Conservation (phyloP, 2,113 vertebrate species). For the Pseudonaja textilis region DNA sequence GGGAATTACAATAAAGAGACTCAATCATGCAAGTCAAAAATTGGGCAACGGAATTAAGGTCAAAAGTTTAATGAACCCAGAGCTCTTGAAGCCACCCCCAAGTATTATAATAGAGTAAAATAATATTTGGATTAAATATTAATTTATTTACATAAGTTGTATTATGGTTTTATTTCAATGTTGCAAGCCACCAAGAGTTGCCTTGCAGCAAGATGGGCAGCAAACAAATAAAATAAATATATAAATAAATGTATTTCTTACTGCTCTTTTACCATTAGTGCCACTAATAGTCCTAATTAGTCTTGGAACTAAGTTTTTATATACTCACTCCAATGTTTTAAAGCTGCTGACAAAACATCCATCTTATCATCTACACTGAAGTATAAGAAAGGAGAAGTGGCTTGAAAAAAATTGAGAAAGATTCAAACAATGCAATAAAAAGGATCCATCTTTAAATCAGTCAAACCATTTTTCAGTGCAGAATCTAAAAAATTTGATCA, state of each 20-base stretch:
- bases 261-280: conserved; percentile 21
- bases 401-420: conserved; percentile 3
- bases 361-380: background rate
- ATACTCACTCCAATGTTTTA: background rate
- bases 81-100: background rate
- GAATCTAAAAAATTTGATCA: background rate
- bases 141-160: background rate
- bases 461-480: background rate
- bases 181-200: background rate
- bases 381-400: background rate
- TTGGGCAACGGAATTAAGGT: background rate
- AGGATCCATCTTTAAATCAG: background rate
- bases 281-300: background rate
- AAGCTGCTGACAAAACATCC: conserved; percentile 16
- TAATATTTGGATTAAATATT: background rate
- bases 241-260: background rate
- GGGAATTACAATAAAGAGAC: background rate
- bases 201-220: background rate
- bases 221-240: background rate
- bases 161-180: background rate
- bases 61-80: background rate
- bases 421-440: background rate
- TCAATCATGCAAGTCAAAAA: background rate
- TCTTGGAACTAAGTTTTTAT: conserved; percentile 8
- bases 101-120: background rate